Evolutionary conservation across 2,113 vertebrate species (phyloP).

Genomic region (Ceratotherium simum): DNA sequence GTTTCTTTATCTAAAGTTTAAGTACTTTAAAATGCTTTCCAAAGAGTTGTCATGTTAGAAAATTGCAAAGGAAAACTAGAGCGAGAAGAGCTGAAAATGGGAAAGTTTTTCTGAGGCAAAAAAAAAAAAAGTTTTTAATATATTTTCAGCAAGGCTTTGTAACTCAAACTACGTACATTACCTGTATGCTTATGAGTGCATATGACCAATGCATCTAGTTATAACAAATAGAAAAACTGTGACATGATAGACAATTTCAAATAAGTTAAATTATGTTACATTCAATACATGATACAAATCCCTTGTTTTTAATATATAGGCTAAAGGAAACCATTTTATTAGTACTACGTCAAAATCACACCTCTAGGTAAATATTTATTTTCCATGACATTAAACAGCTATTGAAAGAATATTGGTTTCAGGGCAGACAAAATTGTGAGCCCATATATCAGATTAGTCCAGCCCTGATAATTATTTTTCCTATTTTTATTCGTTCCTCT

Average conservation of each 20-base stretch:
- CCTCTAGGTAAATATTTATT: not conserved
- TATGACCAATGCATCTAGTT: not conserved
- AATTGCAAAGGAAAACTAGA: not conserved
- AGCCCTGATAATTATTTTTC: not conserved
- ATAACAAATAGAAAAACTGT: not conserved
- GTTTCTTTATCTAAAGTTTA: not conserved
- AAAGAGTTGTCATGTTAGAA: not conserved
- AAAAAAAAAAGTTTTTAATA: not conserved
- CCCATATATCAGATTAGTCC: not conserved
- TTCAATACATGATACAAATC: not conserved
- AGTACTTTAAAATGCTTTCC: not conserved
- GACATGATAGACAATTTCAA: not conserved
- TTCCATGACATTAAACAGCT: not conserved
- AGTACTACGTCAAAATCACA: not conserved
- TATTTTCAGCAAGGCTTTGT: not conserved
- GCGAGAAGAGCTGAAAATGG: not conserved
- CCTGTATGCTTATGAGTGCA: not conserved
- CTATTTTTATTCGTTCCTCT: not conserved
- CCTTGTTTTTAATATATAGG: not conserved
- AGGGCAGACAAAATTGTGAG: not conserved
- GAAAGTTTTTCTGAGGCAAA: not conserved
- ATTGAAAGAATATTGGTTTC: not conserved
- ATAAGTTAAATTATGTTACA: not conserved
- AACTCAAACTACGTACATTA: not conserved
- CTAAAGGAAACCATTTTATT: not conserved